Percentiles rank a stretch among this genome's conserved stretches.
Evolutionary conservation across 2,113 vertebrate genomes (phyloP).

Genomic region (Myiopsitta monachus): DNA sequence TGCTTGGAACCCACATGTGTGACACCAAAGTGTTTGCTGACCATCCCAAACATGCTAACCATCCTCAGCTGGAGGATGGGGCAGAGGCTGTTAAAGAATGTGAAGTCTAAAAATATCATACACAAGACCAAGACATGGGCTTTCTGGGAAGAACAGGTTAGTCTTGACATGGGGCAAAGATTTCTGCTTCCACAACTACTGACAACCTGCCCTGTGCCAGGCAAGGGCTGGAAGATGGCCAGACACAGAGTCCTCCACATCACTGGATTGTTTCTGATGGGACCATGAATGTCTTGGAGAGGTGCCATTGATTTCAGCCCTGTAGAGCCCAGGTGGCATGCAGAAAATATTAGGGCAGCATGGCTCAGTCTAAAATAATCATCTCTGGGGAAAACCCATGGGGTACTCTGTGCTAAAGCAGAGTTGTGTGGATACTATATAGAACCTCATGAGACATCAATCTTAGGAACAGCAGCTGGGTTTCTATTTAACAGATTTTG

Average conservation of each 20-base stretch:
- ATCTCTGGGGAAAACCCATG: not conserved
- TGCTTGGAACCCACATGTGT: fast-evolving
- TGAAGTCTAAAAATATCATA: not conserved
- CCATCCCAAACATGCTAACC: not conserved
- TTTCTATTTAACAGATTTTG: not conserved
- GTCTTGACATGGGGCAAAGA: not conserved
- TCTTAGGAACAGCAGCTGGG: not conserved
- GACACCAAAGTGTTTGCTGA: not conserved
- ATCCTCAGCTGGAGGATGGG: not conserved
- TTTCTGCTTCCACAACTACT: not conserved
- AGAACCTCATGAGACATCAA: not conserved
- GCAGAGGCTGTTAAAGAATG: not conserved
- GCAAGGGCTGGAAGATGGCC: not conserved
- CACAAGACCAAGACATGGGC: not conserved
- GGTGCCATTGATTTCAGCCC: not conserved
- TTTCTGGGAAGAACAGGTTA: not conserved
- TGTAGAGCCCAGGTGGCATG: not conserved
- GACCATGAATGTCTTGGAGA: not conserved
- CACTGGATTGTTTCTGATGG: not conserved
- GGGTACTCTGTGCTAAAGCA: not conserved
- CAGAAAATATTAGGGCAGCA: not conserved
- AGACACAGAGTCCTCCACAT: not conserved
- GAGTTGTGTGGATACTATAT: not conserved
- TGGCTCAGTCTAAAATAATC: not conserved
- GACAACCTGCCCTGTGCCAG: fast-evolving